Evolutionary conservation across 2,113 vertebrate species (phyloP), one percentile per base, ranked within the genome.

Genomic region (Gymnarchus niloticus): DNA sequence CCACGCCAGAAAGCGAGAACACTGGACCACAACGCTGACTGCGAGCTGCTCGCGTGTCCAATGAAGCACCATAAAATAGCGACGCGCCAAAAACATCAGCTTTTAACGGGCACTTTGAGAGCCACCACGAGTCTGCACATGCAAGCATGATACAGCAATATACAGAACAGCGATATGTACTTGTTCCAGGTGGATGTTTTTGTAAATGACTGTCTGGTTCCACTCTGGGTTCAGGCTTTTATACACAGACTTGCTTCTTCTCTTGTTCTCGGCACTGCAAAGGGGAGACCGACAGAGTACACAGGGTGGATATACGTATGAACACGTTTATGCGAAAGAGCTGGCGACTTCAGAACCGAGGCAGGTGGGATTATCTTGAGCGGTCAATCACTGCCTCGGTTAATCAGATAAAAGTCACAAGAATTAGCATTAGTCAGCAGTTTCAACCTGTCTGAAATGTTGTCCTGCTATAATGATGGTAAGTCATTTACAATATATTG

Each of bases 161-260:
- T 25, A 14, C 73, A 48, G 76, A 10, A 8, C 85, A 80, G 81
- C 23, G 51, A 7, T 82, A 91, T 89, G 14, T 91, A 99, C 98
- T 96, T 99, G 98, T 86, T 99, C 98, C 91, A 95, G 89, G 86
- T 97, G 97, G 90, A 99, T 98, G 89, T 97, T 99, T 94, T 99
- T 99, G 91, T 99, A 99, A 94, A 99, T 99, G 88, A 99, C 98
- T 0, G 97, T 99, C 94, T 99, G 98, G 94, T 99, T 99, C 98
- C 98, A 99, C 89, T 99, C 98, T 8, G 98, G 98, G 91, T 99
- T 99, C 92, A 97, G 90, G 90, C 95, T 99, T 92, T 97, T 98
- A 91, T 99, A 97, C 17, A 96, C 89, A 2, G 97, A 96, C 91
- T 99, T 99, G 87, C 97, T 97, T 89, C 95, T 97, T 90, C 97